Base-by-base conservation (phyloP, 2,797 vertebrate species). In the Takifugu ocellatus region DNA sequence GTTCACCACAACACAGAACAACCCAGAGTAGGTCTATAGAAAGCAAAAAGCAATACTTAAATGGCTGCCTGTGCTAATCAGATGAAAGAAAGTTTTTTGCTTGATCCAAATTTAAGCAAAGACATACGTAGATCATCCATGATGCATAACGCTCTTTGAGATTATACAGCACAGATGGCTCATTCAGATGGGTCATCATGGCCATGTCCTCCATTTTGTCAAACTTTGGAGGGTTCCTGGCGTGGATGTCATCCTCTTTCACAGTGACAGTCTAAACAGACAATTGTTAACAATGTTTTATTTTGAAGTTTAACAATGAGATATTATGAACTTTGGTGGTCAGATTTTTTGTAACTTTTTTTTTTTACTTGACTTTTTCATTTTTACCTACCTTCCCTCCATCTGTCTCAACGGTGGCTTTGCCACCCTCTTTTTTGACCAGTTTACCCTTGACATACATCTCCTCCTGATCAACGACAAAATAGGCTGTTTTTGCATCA, bases 101-200 rank as follows among this genome's bases (percentile, higher is more conserved):
- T 14, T 39, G 3, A 39, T 5, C 11, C 15, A 47, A 43, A 43
- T 15, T 44, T 44, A 44, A 44, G 9, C 9, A 16, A 39, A 53
- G 52, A 65, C 92, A 89, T 63, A 94, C 92, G 0, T 96, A 96
- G 87, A 96, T 95, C 94, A 96, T 95, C 94, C 94, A 96, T 78
- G 93, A 93, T 88, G 93, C 90, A 0, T 93, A 95, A 77, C 91
- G 93, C 86, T 94, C 93, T 93, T 96, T 96, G 88, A 95, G 94
- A 89, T 95, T 96, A 81, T 92, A 96, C 89, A 95, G 66, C 88
- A 96, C 93, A 16, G 88, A 83, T 0, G 94, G 92, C 61, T 96
- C 92, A 0, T 75, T 86, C 69, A 91, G 88, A 67, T 90, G 87
- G 68, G 90, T 91, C 90, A 91, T 88, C 89, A 91, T 91, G 69